Evolutionary conservation across 2,888 invertebrate genomes (phyloP).

Genomic region (Eupithecia abbreviata): DNA sequence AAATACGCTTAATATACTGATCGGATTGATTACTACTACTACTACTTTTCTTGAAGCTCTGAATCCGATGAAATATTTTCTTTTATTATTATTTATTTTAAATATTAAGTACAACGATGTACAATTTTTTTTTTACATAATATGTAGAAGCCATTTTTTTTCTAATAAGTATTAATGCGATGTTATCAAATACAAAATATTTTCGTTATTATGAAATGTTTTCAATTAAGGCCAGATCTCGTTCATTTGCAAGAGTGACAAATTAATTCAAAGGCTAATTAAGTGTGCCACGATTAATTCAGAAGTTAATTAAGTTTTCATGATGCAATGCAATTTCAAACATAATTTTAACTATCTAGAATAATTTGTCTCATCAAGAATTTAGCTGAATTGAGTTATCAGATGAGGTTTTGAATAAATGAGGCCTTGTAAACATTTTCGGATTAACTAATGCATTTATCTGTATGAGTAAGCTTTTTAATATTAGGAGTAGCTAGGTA

Average conservation of each 20-base stretch:
- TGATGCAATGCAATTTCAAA: constrained; percentile 4
- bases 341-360: neutral
- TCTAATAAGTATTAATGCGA: neutral
- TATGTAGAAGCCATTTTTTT: no score
- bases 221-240: neutral
- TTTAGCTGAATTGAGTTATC: neutral
- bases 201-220: neutral
- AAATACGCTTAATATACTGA: no score
- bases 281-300: neutral
- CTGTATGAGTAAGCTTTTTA: no score
- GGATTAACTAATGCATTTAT: no score
- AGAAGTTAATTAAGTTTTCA: constrained; percentile 10
- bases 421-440: neutral
- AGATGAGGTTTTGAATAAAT: neutral
- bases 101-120: no score
- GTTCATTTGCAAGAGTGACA: neutral
- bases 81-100: no score
- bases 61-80: no score
- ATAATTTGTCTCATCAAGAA: neutral
- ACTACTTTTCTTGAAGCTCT: no score
- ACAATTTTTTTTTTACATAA: no score
- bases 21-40: no score
- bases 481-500: no score
- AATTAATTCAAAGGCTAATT: constrained; percentile 16
- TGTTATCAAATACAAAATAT: neutral